Evolutionary conservation across 2,888 invertebrate species (phyloP).

Genomic region (Notocelia uddmanniana): DNA sequence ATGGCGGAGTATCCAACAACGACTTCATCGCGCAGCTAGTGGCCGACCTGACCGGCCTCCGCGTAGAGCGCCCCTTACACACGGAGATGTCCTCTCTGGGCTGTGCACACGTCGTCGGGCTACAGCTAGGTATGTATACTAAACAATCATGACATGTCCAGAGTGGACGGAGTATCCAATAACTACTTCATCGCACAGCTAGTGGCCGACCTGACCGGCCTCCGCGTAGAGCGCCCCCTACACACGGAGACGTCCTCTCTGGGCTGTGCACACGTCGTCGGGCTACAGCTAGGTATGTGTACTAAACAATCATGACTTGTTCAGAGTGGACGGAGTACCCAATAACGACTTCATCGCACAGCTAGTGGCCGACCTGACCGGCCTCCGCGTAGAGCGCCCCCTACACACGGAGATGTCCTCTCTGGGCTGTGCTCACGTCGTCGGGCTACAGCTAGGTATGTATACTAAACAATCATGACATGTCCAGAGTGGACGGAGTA

Average conservation of each 20-base stretch:
- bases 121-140: constrained; percentile 90
- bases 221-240: constrained; percentile 90
- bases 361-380: constrained; percentile 91
- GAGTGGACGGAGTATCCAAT: constrained; percentile 97
- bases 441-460: too few species aligned
- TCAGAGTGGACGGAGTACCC: constrained; percentile 98
- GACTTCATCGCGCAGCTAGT: constrained; percentile 96
- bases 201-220: constrained; percentile 92
- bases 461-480: too few species aligned
- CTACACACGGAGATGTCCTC: constrained; percentile 92
- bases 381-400: too few species aligned
- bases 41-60: constrained; percentile 91
- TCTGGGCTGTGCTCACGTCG: constrained; percentile 90
- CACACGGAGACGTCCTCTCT: constrained; percentile 93
- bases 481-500: constrained; percentile 99
- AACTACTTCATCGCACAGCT: constrained; percentile 97
- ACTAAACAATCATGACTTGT: too few species aligned
- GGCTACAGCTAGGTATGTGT: constrained; percentile 91
- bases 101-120: constrained; percentile 93
- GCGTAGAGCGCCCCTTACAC: constrained; percentile 90
- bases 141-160: too few species aligned
- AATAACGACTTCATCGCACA: constrained; percentile 97
- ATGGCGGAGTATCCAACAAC: constrained; percentile 98
- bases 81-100: constrained; percentile 95
- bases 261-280: constrained; percentile 95